A percentile compares a stretch with the other conserved stretches of the same genome.
Evolutionary conservation across 2,797 vertebrate species (phyloP).

Genomic region (Betta splendens): DNA sequence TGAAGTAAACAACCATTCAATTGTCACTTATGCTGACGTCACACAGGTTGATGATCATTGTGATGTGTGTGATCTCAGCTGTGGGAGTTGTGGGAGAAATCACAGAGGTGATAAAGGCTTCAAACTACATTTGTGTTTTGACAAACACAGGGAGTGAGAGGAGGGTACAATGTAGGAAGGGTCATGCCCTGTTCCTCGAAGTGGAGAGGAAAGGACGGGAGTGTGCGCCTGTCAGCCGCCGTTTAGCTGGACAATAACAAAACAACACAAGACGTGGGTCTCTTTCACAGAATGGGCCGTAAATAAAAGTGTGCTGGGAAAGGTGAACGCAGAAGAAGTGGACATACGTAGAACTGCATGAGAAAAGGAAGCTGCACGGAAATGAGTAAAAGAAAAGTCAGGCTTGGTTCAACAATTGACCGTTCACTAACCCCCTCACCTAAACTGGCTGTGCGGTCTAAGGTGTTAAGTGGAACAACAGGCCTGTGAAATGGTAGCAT

Average conservation of each 20-base stretch:
- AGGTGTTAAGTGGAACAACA: neutral
- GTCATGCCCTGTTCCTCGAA: slow-evolving; percentile 61
- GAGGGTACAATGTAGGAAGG: slow-evolving; percentile 46
- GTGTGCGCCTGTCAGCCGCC: slow-evolving; percentile 40
- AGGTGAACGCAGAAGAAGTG: slow-evolving; percentile 14
- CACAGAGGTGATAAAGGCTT: slow-evolving; percentile 2
- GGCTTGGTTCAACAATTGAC: slow-evolving; percentile 7
- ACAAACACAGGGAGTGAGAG: slow-evolving; percentile 21
- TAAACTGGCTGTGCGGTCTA: neutral
- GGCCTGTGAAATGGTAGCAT: neutral
- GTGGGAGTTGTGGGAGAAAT: slow-evolving; percentile 16
- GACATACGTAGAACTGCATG: slow-evolving; percentile 23
- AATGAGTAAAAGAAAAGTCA: slow-evolving; percentile 16
- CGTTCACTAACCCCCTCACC: neutral
- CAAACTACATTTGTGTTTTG: slow-evolving; percentile 22
- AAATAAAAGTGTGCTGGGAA: slow-evolving; percentile 40
- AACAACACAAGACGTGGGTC: slow-evolving; percentile 48
- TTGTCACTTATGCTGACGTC: neutral
- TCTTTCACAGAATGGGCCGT: slow-evolving; percentile 39
- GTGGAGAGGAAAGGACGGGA: slow-evolving; percentile 64
- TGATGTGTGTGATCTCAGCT: neutral
- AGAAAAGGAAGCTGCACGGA: slow-evolving; percentile 11
- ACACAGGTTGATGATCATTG: neutral
- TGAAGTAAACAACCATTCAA: neutral
- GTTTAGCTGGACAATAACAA: slow-evolving; percentile 62